phyloP scores from a whole-genome alignment of 2,113 vertebrate species.

The Stegastes partitus region DNA sequence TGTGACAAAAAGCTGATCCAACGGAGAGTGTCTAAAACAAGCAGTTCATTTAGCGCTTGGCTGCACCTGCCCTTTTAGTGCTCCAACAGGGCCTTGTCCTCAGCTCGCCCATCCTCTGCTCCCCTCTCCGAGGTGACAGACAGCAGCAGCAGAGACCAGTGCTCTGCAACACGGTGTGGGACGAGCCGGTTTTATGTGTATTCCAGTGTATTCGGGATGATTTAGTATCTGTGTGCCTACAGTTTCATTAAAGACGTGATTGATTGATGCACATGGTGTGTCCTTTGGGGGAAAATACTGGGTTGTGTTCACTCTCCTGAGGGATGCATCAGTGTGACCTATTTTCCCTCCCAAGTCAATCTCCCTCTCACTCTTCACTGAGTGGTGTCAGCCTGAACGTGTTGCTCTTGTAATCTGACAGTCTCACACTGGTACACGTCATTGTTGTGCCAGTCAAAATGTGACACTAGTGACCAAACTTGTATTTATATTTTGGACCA shows the following conservation, averaged over 20 bases:
- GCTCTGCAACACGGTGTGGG: constrained; percentile 9
- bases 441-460: constrained; percentile 26
- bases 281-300: constrained; percentile 30
- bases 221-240: constrained; percentile 3
- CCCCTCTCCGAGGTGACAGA: constrained; percentile 42
- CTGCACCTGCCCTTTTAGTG: constrained; percentile 71
- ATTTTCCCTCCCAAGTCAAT: constrained; percentile 47
- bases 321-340: constrained; percentile 55
- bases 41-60: constrained; percentile 77
- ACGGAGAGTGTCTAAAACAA: constrained; percentile 74
- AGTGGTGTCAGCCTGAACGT: constrained; percentile 35
- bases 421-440: constrained; percentile 12
- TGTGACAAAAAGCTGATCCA: constrained; percentile 66
- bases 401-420: constrained; percentile 37
- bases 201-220: constrained; percentile 13
- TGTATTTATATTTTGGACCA: constrained; percentile 11
- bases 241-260: constrained; percentile 1
- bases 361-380: neutral
- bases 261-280: constrained; percentile 21
- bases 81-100: constrained; percentile 51
- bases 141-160: constrained; percentile 24
- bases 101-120: constrained; percentile 40
- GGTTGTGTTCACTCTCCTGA: constrained; percentile 21
- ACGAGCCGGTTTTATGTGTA: constrained; percentile 15
- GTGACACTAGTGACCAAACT: constrained; percentile 18